Evolutionary conservation across 2,113 vertebrate genomes (phyloP), one percentile per base, ranked within the genome.

Genomic region (Dolichallabes microphthalmus): DNA sequence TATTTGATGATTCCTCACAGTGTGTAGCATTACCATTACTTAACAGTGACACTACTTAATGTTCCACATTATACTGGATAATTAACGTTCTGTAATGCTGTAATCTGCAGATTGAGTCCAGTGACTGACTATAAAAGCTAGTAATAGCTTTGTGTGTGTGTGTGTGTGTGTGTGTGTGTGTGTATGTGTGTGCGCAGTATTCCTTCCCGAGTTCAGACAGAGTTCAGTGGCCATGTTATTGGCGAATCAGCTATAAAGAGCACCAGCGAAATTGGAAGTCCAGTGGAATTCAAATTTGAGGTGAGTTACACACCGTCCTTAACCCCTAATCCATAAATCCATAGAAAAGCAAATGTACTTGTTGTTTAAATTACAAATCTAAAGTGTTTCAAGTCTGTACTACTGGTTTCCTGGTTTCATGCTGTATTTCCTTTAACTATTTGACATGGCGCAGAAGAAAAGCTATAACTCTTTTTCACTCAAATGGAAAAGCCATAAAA

Each of bases 181-280:
- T 82, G 66, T 35, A 52, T 83, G 66, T 45, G 32, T 45, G 53
- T 83, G 14, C 45, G 32, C 53, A 83, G 82, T 17, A 39, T 85
- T 13, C 35, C 17, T 0, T 20, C 53, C 0, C 66, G 85, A 3
- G 86, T 60, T 52, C 85, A 71, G 69, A 89, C 92, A 0, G 93
- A 93, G 90, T 98, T 97, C 91, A 93, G 96, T 1, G 97, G 98
- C 57, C 77, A 87, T 10, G 96, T 98, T 90, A 92, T 93, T 64
- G 97, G 97, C 0, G 97, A 99, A 88, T 94, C 96, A 0, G 96
- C 96, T 86, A 96, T 97, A 95, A 94, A 88, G 22, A 91, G 25
- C 0, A 94, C 92, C 1, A 81, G 93, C 57, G 96, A 98, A 0
- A 91, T 99, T 0, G 97, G 98, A 75, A 97, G 95, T 84, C 91